Base-by-base conservation (phyloP, 2,113 vertebrate genomes). In the Alexandromys fortis region DNA sequence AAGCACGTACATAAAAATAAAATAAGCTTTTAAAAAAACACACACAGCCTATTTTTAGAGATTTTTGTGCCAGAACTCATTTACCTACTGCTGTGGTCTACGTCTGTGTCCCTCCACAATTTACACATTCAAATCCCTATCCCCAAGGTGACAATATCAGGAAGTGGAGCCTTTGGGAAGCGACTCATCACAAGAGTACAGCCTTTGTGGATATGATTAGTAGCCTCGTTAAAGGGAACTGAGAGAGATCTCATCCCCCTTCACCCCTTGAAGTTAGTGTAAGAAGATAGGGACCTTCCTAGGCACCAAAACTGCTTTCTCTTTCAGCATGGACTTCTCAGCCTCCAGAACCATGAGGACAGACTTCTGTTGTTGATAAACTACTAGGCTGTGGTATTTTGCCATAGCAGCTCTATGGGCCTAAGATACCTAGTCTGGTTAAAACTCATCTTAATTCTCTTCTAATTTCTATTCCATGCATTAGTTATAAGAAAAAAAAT, bases 401-500 rank as follows among this genome's bases (percentile, higher is more conserved):
- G 68, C 75, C 65, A 75, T 1, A 83, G n/a, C 11, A 21, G 21
- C 14, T 7, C 17, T 11, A 33, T 8, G 0, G 8, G 8, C 49
- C 61, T 61, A 63, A 35, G 35, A 83, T 6, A 65, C 12, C 35
- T 63, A 81, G 49, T 67, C 33, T 87, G 85, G 38, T 55, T 79
- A 28, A 81, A 19, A 67, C 65, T 92, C 38, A 30, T 89, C 73
- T 86, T 93, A 76, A 81, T 65, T 72, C 86, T 88, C 61, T 86
- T 92, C 45, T 63, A 45, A 38, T 76, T 96, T 77, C 77, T 38
- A 33, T 86, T 89, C 22, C 10, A 0, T 30, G 26, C 61, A 26
- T 83, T 76, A 93, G 90, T 65, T 67, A 52, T 13, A 86, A 92
- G 42, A 76, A 90, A 65, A 47, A 49, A 93, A 86, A 82, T 14